A percentile compares a stretch with the other conserved stretches of the same genome.
These are phyloP conservation scores for Macroteleia sp. DNA, from an alignment of 2,888 invertebrate genomes.

Conservation along the genomic window DNA sequence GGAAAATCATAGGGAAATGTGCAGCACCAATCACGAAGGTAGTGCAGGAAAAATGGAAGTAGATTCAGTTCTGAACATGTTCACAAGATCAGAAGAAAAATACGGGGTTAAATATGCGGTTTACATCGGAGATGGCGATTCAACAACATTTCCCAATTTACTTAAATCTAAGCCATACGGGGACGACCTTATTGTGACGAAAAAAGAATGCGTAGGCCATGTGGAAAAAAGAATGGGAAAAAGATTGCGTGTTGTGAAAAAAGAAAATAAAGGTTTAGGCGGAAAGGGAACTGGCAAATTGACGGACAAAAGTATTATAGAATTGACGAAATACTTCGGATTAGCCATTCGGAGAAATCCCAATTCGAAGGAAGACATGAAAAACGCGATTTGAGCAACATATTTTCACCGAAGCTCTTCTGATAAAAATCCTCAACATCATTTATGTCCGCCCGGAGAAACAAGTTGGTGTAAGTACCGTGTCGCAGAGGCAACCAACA, in stretches of 20 bases:
- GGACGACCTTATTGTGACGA: neutral
- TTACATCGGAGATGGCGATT: neutral
- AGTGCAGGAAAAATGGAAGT: too few species aligned
- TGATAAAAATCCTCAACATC: too few species aligned
- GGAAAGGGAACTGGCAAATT: neutral
- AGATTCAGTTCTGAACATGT: too few species aligned
- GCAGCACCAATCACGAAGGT: too few species aligned
- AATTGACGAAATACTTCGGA: neutral
- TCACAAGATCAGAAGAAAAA: neutral
- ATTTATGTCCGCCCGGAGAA: neutral
- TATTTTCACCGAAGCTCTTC: too few species aligned
- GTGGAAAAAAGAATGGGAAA: neutral
- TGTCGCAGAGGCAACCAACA: neutral
- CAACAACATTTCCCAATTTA: neutral
- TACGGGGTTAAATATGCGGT: neutral
- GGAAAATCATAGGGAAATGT: too few species aligned
- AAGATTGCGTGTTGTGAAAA: neutral
- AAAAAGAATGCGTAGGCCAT: neutral
- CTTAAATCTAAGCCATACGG: neutral
- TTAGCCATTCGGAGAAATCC: neutral
- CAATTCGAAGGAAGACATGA: neutral
- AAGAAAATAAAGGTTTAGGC: neutral
- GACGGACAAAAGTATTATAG: neutral
- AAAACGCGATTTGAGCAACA: neutral
- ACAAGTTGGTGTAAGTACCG: neutral